Evolutionary conservation across 2,113 vertebrate genomes (phyloP).

Genomic region (Indicator maculatus): DNA sequence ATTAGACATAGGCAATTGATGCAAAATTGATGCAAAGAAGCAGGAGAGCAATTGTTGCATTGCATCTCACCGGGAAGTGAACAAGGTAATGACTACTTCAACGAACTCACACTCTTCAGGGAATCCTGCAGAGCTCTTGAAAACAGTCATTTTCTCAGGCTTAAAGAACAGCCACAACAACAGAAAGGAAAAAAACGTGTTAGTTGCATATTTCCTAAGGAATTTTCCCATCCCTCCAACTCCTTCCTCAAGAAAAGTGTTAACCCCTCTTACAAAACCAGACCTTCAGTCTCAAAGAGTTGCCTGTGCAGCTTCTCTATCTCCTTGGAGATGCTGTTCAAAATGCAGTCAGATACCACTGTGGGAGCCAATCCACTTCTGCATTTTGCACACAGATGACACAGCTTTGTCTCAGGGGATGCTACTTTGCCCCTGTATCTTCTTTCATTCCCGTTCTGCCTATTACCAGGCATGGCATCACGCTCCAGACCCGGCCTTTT

Average conservation of each 20-base stretch:
- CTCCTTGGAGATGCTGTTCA: background rate
- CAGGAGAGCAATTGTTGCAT: background rate
- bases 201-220: background rate
- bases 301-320: background rate
- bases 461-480: rapidly evolving
- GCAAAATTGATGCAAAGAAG: background rate
- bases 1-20: background rate
- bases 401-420: background rate
- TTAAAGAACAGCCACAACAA: background rate
- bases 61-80: rapidly evolving
- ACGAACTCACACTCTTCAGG: background rate
- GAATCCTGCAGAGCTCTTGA: background rate
- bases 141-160: background rate
- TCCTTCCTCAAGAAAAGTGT: background rate
- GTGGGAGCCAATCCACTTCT: background rate
- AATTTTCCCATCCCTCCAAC: background rate
- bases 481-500: background rate
- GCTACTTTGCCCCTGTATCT: rapidly evolving
- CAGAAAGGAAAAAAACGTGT: background rate
- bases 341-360: no score
- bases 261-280: background rate
- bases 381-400: background rate
- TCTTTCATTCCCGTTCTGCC: background rate
- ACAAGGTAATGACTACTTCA: background rate
- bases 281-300: background rate